Evolutionary conservation across 2,888 invertebrate genomes (phyloP).

Genomic region (Nudaria mundana): DNA sequence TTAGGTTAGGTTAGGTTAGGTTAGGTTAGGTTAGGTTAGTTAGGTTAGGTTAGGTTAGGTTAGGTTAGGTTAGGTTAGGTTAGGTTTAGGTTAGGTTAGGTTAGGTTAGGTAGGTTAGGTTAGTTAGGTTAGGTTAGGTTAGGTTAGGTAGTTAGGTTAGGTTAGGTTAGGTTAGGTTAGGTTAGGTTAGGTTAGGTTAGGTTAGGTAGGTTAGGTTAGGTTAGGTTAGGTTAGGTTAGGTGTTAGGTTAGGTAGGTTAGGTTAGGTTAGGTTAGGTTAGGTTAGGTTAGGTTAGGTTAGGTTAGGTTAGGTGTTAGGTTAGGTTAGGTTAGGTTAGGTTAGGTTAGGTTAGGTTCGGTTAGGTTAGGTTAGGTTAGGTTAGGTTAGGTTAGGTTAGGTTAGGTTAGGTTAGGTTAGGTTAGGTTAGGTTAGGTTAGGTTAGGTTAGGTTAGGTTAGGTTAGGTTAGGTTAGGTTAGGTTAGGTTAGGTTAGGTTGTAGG

Average conservation of each 20-base stretch:
- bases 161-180: slow-evolving; percentile 11
- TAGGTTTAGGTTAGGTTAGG: slow-evolving; percentile 8
- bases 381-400: slow-evolving; percentile 17
- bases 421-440: slow-evolving; percentile 5
- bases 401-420: slow-evolving; percentile 8
- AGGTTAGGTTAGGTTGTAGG: slow-evolving; percentile 10
- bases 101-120: too few relatives aligned
- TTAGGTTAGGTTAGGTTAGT: slow-evolving; percentile 22
- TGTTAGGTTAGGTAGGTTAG: slow-evolving; percentile 13
- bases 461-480: not conserved
- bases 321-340: slow-evolving; percentile 6
- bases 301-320: slow-evolving; percentile 1
- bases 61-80: slow-evolving; percentile 10
- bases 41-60: slow-evolving; percentile 14
- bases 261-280: slow-evolving; percentile 13
- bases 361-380: slow-evolving; percentile 12
- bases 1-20: slow-evolving; percentile 13
- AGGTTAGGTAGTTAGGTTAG: too few relatives aligned
- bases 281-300: slow-evolving; percentile 2
- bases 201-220: slow-evolving; percentile 15
- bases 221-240: too few relatives aligned
- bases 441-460: slow-evolving; percentile 12
- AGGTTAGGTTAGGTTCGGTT: slow-evolving; percentile 14
- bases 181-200: slow-evolving; percentile 8
- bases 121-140: slow-evolving; percentile 11